These are phyloP conservation scores for Hafferia zeledoni DNA, from an alignment of 2,797 vertebrate genomes.

Conservation along the genomic window DNA sequence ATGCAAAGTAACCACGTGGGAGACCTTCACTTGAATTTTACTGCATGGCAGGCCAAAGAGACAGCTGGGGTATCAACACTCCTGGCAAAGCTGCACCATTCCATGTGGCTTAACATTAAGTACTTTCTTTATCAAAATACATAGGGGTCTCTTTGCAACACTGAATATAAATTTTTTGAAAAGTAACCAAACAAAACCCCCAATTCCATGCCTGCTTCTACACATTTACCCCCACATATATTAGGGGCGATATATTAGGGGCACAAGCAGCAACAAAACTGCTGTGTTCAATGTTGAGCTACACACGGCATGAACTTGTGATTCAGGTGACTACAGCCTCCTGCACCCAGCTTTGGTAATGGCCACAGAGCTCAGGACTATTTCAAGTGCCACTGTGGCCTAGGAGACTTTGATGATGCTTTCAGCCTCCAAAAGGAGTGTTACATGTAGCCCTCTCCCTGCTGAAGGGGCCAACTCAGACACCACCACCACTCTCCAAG, in stretches of 20 bases:
- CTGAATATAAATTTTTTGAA: neutral
- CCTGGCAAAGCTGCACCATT: neutral
- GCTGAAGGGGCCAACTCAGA: neutral
- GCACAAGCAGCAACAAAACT: neutral
- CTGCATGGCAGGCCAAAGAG: neutral
- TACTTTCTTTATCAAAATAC: neutral
- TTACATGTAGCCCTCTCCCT: neutral
- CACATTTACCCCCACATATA: neutral
- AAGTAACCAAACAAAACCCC: rapidly evolving
- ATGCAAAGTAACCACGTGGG: constrained; percentile 23
- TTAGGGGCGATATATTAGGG: neutral
- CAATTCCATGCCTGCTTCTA: neutral
- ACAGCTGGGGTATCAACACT: neutral
- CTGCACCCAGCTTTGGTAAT: neutral
- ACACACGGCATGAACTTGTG: rapidly evolving
- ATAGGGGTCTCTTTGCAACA: neutral
- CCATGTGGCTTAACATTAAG: neutral
- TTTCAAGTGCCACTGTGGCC: neutral
- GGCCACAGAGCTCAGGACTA: neutral
- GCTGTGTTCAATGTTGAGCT: neutral
- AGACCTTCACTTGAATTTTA: neutral
- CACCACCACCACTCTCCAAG: neutral
- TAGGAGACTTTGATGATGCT: neutral
- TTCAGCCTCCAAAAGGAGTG: neutral
- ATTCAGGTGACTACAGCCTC: neutral